phyloP scores from a whole-genome alignment of 2,113 vertebrate genomes.

The Isurus oxyrinchus region DNA sequence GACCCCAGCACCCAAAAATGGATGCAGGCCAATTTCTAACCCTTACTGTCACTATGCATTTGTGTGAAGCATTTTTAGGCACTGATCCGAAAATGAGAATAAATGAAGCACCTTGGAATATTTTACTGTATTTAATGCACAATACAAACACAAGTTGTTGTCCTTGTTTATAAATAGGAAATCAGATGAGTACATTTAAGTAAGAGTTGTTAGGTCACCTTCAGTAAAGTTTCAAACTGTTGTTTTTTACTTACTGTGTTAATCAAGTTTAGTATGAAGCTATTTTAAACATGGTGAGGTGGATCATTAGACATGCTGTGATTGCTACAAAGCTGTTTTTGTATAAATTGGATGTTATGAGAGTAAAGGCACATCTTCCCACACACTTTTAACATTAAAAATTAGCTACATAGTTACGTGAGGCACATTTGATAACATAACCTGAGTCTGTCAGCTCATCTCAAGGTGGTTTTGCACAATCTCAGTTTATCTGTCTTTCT shows the following conservation, averaged over 20 bases:
- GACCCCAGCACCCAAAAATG: too few relatives aligned
- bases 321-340: background rate
- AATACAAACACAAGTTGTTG: background rate
- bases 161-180: background rate
- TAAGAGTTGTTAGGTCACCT: background rate
- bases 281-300: background rate
- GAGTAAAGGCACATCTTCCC: background rate
- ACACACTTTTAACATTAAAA: background rate
- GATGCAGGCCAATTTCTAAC: too few relatives aligned
- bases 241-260: background rate
- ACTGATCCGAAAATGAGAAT: background rate
- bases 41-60: background rate
- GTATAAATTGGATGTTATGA: background rate
- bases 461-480: background rate
- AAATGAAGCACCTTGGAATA: background rate
- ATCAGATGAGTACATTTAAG: background rate
- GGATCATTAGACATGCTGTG: background rate
- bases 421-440: background rate
- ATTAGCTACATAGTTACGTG: background rate
- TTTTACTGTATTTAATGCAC: background rate
- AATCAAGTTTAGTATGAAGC: background rate
- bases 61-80: background rate
- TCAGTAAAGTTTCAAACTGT: background rate
- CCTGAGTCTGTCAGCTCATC: background rate
- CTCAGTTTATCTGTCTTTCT: background rate